Percentiles rank a stretch among this genome's conserved stretches.
These are phyloP conservation scores for Clarias laeviceps DNA, from an alignment of 2,797 vertebrate species.

Conservation along the genomic window DNA sequence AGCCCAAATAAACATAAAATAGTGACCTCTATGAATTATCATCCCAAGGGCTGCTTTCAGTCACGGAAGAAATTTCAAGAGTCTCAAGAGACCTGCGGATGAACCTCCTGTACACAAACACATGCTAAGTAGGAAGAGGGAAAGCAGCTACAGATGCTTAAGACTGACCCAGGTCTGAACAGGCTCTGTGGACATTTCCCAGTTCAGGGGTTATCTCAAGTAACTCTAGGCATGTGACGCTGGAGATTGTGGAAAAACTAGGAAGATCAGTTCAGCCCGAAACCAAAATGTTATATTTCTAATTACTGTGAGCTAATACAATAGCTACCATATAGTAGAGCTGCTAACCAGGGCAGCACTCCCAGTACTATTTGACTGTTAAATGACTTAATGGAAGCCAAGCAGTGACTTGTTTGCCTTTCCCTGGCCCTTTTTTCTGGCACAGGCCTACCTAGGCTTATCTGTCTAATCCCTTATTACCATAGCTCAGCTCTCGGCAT, in stretches of 20 bases:
- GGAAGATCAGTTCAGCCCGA: not conserved
- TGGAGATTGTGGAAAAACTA: not conserved
- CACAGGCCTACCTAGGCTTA: slow-evolving; percentile 35
- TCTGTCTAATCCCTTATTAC: slow-evolving; percentile 58
- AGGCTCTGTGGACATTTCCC: slow-evolving; percentile 13
- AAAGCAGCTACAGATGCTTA: not conserved
- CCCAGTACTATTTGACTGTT: slow-evolving; percentile 24
- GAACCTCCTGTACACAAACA: slow-evolving; percentile 33
- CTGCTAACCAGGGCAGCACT: not conserved
- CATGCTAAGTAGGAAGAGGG: not conserved
- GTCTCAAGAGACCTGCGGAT: slow-evolving; percentile 26
- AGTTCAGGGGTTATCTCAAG: slow-evolving; percentile 4
- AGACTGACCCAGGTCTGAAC: not conserved
- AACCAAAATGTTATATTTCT: not conserved
- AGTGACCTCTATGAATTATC: slow-evolving; percentile 5
- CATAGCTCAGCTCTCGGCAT: slow-evolving; percentile 49
- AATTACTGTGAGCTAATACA: not conserved
- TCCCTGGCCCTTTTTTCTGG: slow-evolving; percentile 31
- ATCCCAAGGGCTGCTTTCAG: not conserved
- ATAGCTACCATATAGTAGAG: not conserved
- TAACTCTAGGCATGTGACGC: not conserved
- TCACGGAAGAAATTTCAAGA: slow-evolving; percentile 7
- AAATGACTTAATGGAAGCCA: slow-evolving; percentile 24
- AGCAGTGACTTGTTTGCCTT: slow-evolving; percentile 28
- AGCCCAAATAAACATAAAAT: not conserved